Percentiles rank a stretch among this genome's conserved stretches.
Evolutionary conservation across 1,140 invertebrate species (phyloP).

Genomic region (Heliconius congener): DNA sequence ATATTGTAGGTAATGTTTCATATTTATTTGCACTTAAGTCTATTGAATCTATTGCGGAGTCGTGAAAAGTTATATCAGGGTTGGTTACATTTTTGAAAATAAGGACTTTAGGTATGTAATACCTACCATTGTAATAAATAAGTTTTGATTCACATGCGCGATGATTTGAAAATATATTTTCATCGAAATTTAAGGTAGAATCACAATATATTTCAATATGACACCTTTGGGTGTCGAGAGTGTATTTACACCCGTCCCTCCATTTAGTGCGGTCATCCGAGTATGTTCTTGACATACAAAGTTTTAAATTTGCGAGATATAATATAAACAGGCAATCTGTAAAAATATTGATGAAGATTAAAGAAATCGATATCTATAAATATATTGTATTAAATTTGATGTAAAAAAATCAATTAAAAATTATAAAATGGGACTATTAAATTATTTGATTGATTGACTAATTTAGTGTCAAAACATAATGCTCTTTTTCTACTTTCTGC

Average conservation of each 20-base stretch:
- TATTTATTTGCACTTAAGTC: conserved; percentile 35
- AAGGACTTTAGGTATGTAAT: background rate
- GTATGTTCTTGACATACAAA: background rate
- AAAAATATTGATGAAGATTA: conserved; percentile 2
- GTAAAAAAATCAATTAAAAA: too few relatives aligned
- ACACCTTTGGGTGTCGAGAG: background rate
- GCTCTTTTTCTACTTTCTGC: too few relatives aligned
- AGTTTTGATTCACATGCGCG: background rate
- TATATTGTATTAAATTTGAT: too few relatives aligned
- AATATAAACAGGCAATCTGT: conserved; percentile 1
- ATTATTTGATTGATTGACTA: too few relatives aligned
- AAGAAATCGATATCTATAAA: background rate
- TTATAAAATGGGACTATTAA: too few relatives aligned
- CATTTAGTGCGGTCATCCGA: background rate
- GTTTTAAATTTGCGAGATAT: background rate
- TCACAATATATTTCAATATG: background rate
- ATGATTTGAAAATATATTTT: background rate
- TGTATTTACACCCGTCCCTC: background rate
- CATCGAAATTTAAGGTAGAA: background rate
- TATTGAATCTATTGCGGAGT: conserved; percentile 9
- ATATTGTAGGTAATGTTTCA: conserved; percentile 27
- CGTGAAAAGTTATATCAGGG: background rate
- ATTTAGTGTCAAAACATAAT: too few relatives aligned
- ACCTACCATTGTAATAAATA: background rate
- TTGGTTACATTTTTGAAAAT: background rate